phyloP scores from a whole-genome alignment of 2,888 invertebrate genomes.

The Drosophila helvetica region DNA sequence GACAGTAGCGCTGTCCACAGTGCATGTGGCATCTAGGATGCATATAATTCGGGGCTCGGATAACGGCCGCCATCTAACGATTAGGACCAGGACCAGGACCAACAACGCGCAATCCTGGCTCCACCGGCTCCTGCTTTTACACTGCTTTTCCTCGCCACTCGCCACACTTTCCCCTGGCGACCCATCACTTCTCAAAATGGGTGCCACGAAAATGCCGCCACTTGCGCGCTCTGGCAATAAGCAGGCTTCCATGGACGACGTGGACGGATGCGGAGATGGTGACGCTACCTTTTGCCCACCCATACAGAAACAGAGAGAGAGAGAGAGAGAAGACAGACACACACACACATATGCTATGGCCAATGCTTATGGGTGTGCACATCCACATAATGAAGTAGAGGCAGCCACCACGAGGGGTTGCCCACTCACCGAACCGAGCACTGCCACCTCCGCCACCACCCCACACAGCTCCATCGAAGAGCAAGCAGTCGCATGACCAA shows the following conservation, averaged over 20 bases:
- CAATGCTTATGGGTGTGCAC: conserved; percentile 9
- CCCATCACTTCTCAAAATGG: conserved; percentile 18
- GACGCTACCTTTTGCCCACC: conserved; percentile 18
- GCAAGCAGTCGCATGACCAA: conserved; percentile 63
- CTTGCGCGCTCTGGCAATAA: conserved; percentile 47
- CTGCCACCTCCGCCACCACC: conserved; percentile 4
- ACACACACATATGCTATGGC: conserved; percentile 20
- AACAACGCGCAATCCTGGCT: conserved; percentile 24
- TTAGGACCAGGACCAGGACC: conserved; percentile 16
- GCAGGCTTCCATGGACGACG: conserved; percentile 48
- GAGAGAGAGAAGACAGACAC: conserved; percentile 1
- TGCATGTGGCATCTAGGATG: conserved; percentile 26
- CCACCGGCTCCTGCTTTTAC: conserved; percentile 1
- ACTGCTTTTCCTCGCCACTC: background rate
- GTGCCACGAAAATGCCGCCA: conserved; percentile 52
- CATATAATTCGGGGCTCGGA: conserved; percentile 52
- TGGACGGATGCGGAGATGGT: conserved; percentile 14
- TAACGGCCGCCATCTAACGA: conserved; percentile 32
- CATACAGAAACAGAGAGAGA: conserved; percentile 12
- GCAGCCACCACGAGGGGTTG: conserved; percentile 50
- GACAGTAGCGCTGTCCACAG: background rate
- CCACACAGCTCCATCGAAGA: conserved; percentile 12
- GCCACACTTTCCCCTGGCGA: background rate
- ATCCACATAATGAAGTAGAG: conserved; percentile 71
- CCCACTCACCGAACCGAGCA: conserved; percentile 34